phyloP scores from a whole-genome alignment of 2,888 invertebrate species.

The Tubiluchus corallicola region DNA sequence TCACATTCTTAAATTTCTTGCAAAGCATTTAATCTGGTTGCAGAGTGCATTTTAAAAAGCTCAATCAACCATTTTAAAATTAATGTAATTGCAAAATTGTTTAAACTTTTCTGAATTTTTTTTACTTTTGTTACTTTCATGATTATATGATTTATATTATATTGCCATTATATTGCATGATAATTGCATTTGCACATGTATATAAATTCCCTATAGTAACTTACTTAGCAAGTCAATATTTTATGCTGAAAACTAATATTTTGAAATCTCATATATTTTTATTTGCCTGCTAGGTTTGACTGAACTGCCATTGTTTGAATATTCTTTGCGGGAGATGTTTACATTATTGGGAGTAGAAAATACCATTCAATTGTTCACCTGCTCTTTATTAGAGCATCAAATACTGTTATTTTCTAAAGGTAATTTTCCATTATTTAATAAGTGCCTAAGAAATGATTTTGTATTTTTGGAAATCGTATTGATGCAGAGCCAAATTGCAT shows the following conservation, averaged over 20 bases:
- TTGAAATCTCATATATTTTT: neutral
- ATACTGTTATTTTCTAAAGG: conserved; percentile 78
- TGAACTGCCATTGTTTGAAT: conserved; percentile 87
- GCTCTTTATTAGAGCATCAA: conserved; percentile 88
- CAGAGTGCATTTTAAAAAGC: conserved; percentile 20
- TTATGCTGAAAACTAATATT: too few species aligned
- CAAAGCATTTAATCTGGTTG: conserved; percentile 10
- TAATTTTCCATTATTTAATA: too few species aligned
- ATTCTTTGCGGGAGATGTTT: conserved; percentile 70
- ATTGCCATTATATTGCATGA: too few species aligned
- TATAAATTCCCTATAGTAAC: too few species aligned
- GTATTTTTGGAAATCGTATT: too few species aligned
- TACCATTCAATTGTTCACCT: conserved; percentile 78
- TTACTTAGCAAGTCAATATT: too few species aligned
- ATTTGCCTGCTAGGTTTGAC: conserved; percentile 27
- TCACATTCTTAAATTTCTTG: conserved; percentile 14
- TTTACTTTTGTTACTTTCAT: too few species aligned
- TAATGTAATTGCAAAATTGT: conserved; percentile 12
- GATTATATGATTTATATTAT: too few species aligned
- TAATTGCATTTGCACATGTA: too few species aligned
- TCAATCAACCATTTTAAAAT: conserved; percentile 18
- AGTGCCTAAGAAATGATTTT: too few species aligned
- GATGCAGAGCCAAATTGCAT: too few species aligned
- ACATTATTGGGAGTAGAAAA: conserved; percentile 72
- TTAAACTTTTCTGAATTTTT: too few species aligned